A percentile compares a stretch with the other conserved stretches of the same genome.
Conservation (phyloP, 23 tunicate genomes). For the Ciona savignyi region DNA sequence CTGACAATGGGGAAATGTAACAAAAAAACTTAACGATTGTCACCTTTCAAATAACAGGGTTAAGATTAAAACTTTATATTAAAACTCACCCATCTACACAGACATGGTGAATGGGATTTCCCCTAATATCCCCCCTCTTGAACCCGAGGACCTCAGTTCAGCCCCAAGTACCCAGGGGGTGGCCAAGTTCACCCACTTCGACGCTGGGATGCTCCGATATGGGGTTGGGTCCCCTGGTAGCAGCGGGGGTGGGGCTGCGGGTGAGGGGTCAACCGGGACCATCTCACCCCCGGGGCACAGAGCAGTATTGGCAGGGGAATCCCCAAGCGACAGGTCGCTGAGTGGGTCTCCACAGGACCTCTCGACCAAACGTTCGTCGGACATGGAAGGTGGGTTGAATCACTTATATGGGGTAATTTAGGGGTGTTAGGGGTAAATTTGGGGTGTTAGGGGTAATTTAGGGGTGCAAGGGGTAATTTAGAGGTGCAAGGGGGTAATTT, state of each 20-base stretch:
- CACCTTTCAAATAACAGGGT: no score
- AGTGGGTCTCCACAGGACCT: slow-evolving; percentile 72
- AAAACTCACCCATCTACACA: no score
- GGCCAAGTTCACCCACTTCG: slow-evolving; percentile 38
- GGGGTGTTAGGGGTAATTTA: no score
- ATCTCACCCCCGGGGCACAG: slow-evolving; percentile 34
- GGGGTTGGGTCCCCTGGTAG: slow-evolving; percentile 52
- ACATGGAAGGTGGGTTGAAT: slow-evolving; percentile 19
- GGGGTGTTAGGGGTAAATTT: no score
- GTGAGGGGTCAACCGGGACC: slow-evolving; percentile 48
- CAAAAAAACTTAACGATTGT: no score
- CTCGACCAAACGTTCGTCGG: slow-evolving; percentile 42
- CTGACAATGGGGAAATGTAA: no score
- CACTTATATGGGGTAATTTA: no score
- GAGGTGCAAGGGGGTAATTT: no score
- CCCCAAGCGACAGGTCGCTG: slow-evolving; percentile 72
- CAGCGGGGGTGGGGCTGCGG: slow-evolving; percentile 52
- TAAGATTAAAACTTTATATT: no score
- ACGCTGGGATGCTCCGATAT: slow-evolving; percentile 34
- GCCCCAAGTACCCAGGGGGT: slow-evolving; percentile 1
- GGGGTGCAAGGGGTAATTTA: no score
- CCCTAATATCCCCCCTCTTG: slow-evolving; percentile 12
- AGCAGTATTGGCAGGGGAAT: slow-evolving; percentile 27
- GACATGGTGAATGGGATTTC: neutral
- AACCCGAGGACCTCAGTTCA: slow-evolving; percentile 47